phyloP scores from a whole-genome alignment of 35 echinoderm and acorn worm genomes.

The Apostichopus japonicus region DNA sequence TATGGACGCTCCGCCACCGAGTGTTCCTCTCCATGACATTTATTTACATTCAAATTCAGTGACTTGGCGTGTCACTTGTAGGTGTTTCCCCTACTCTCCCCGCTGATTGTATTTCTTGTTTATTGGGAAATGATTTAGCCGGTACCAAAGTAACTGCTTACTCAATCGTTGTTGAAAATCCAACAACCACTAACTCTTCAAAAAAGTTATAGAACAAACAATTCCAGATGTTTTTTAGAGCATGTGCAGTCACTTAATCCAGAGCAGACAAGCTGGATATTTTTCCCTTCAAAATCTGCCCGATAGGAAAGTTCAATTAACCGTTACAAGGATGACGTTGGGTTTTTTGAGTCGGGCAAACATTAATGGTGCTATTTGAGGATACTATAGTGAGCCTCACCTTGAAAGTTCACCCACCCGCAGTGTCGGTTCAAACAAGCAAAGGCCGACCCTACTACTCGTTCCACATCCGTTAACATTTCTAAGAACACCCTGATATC shows the following conservation, averaged over 20 bases:
- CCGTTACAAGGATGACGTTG: not conserved
- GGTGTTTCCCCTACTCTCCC: not conserved
- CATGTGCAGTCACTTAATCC: conserved; percentile 53
- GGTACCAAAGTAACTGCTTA: not conserved
- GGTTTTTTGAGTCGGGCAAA: not conserved
- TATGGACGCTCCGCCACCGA: too few relatives aligned
- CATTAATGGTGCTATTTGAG: not conserved
- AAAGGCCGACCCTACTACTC: not conserved
- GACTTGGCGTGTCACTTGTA: not conserved
- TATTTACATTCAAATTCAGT: conserved; percentile 10
- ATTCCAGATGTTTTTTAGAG: conserved; percentile 10
- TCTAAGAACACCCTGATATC: not conserved
- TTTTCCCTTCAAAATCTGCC: too few relatives aligned
- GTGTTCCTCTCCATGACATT: too few relatives aligned
- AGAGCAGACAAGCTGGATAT: not conserved
- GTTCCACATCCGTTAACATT: not conserved
- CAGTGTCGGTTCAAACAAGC: not conserved
- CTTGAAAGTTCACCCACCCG: not conserved
- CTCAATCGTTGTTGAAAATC: not conserved
- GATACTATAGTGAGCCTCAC: not conserved
- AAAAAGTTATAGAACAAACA: not conserved
- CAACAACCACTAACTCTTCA: not conserved
- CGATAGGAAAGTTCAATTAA: not conserved
- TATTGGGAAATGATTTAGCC: conserved; percentile 65
- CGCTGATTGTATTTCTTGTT: not conserved